A percentile compares a stretch with the other conserved stretches of the same genome.
Evolutionary conservation across 2,113 vertebrate species (phyloP).

Genomic region (Microtus pennsylvanicus): DNA sequence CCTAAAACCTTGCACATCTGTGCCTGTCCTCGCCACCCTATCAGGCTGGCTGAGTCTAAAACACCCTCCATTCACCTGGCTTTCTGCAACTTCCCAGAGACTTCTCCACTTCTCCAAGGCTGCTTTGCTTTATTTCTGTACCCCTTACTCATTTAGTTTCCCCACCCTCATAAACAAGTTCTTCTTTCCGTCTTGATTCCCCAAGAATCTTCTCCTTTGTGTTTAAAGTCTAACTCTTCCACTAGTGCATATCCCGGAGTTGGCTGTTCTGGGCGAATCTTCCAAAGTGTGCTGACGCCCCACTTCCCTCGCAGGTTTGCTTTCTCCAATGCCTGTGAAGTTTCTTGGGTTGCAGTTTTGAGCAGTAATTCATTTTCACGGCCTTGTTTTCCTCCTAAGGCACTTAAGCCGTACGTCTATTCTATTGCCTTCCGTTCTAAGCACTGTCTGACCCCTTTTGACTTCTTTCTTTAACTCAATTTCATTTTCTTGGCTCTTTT

Average conservation of each 20-base stretch:
- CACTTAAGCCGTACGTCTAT: not conserved
- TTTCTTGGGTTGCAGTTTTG: not conserved
- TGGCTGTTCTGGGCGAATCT: not conserved
- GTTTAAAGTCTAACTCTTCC: not conserved
- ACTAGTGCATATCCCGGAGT: not conserved
- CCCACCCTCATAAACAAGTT: not conserved
- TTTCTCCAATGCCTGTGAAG: not conserved
- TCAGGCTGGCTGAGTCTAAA: not conserved
- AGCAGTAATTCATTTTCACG: not conserved
- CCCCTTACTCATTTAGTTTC: not conserved
- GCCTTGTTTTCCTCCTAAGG: slow-evolving; percentile 9
- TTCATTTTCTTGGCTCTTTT: slow-evolving; percentile 25
- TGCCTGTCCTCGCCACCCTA: not conserved
- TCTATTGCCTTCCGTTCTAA: not conserved
- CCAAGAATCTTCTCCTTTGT: not conserved
- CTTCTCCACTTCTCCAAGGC: not conserved
- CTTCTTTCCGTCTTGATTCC: not conserved
- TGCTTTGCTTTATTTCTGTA: not conserved
- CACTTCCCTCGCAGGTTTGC: too few relatives aligned
- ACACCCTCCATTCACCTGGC: not conserved
- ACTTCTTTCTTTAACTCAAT: slow-evolving; percentile 21
- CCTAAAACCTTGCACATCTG: not conserved
- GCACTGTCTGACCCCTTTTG: not conserved
- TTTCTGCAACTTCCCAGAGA: not conserved
- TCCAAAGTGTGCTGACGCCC: not conserved